A percentile compares a stretch with the other conserved stretches of the same genome.
These are phyloP conservation scores for Nothobranchius kuhntae DNA, from an alignment of 2,113 vertebrate species.

Conservation along the genomic window DNA sequence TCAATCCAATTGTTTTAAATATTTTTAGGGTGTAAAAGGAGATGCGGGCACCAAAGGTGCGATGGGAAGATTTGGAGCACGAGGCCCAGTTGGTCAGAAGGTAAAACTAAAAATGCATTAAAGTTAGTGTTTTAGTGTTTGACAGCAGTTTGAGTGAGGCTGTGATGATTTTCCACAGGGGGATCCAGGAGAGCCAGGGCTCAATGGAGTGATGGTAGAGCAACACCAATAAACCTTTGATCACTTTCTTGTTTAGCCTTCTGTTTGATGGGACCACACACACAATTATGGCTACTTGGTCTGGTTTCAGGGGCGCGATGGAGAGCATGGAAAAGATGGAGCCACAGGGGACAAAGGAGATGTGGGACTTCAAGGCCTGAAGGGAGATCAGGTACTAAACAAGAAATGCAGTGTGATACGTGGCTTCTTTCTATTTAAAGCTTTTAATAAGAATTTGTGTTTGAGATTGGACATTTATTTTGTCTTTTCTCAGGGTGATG, in stretches of 20 bases:
- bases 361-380: constrained; percentile 80
- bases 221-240: background rate
- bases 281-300: background rate
- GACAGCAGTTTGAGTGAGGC: background rate
- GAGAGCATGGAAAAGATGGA: constrained; percentile 81
- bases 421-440: too few species aligned
- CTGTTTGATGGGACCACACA: background rate
- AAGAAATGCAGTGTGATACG: too few species aligned
- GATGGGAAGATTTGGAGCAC: constrained; percentile 84
- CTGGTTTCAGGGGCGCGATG: constrained; percentile 80
- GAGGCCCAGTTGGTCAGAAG: constrained; percentile 89
- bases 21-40: constrained; percentile 84
- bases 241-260: background rate
- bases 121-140: background rate
- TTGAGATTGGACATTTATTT: background rate
- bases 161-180: constrained; percentile 73
- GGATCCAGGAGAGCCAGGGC: constrained; percentile 83
- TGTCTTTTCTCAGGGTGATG: constrained; percentile 74
- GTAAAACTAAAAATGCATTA: constrained; percentile 51
- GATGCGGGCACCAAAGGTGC: constrained; percentile 85
- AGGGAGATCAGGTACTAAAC: constrained; percentile 75
- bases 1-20: background rate
- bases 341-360: constrained; percentile 86
- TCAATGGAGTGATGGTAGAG: constrained; percentile 80
- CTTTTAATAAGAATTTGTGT: background rate